Conservation (phyloP, 2,797 vertebrate species). For the Loris lydekkerianus region DNA sequence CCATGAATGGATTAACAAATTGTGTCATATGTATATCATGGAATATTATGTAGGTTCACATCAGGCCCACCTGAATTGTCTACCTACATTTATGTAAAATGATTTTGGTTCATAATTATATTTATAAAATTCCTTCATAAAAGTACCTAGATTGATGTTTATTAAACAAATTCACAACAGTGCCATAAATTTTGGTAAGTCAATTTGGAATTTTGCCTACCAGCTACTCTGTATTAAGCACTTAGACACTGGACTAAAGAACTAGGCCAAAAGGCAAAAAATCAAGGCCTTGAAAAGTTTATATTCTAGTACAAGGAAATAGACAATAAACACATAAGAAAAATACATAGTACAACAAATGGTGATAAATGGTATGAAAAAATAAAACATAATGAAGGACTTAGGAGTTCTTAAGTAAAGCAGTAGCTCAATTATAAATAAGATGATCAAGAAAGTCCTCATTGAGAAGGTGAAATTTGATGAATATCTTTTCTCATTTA, state of each 20-base stretch:
- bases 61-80: background rate
- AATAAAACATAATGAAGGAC: background rate
- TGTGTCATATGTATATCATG: no score
- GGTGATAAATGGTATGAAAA: background rate
- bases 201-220: background rate
- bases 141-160: background rate
- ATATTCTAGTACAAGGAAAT: background rate
- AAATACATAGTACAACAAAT: background rate
- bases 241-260: background rate
- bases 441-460: background rate
- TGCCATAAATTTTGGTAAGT: background rate
- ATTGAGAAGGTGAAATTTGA: background rate
- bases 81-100: background rate
- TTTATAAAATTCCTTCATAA: background rate
- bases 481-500: background rate
- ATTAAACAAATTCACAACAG: background rate
- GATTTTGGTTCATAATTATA: background rate
- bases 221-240: background rate
- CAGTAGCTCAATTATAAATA: background rate
- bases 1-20: no score
- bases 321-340: background rate
- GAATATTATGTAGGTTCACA: background rate
- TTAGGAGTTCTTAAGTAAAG: background rate
- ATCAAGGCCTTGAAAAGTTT: background rate
- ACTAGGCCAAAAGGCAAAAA: background rate